Evolutionary conservation across 2,888 invertebrate species (phyloP), one percentile per base, ranked within the genome.

Genomic region (Drosophila longiperda): DNA sequence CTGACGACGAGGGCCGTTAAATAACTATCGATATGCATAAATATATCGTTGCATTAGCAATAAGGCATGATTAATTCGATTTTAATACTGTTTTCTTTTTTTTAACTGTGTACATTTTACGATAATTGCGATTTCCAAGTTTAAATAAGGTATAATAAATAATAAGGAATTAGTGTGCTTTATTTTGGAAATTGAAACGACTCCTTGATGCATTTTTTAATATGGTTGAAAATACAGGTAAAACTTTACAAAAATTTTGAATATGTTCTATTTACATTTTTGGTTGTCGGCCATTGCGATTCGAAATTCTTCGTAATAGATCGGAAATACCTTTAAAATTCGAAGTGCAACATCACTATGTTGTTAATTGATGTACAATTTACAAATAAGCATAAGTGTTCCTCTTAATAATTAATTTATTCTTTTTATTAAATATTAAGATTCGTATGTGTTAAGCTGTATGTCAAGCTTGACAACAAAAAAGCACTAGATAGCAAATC

Each of bases 1-100:
- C n/a, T n/a, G 34, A n/a, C 48, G 48, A 49, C 38, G n/a, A 73
- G 63, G 73, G 57, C 45, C 53, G 73, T 17, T 4, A 17, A 36
- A 52, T 33, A 45, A 17, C 20, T 15, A 33, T 57, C 50, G 33
- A 60, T 63, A 3, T 7, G 5, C 11, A 36, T 20, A 6, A 15
- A 42, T 52, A 42, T 29, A 40, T 38, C 5, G 29, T 5, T 26
- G 15, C 29, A 1, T 15, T 3, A 29, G 2, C 15, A 45, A 45
- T 45, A 45, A 15, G 2, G 3, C 2, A 15, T 15, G 15, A 45
- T 3, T 7, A 3, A 45, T 3, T 3, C 12, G 20, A 20, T 42
- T 42, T 42, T 2, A 42, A 15, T 8, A 20, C 20, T 7, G 12
- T 20, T 20, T 42, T 42, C 6, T 5, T 3, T 45, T 45, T 20